phyloP scores from a whole-genome alignment of 2,888 invertebrate species.

The Lithosia quadra region DNA sequence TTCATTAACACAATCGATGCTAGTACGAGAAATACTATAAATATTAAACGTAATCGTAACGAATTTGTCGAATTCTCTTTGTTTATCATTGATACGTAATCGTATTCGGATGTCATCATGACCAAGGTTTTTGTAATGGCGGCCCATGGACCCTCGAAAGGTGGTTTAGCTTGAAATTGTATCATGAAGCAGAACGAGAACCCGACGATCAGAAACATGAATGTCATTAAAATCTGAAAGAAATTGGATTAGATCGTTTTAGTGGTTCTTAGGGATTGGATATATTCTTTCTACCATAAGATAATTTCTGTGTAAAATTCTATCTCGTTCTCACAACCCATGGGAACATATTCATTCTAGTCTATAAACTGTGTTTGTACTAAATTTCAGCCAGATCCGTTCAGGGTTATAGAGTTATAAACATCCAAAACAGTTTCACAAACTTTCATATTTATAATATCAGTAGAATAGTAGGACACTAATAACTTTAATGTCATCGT shows the following conservation, averaged over 20 bases:
- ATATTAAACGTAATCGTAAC: slow-evolving; percentile 75
- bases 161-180: slow-evolving; percentile 76
- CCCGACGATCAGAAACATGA: slow-evolving; percentile 82
- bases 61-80: slow-evolving; percentile 56
- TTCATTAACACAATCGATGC: slow-evolving; percentile 87
- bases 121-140: slow-evolving; percentile 85
- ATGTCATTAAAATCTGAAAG: slow-evolving; percentile 82
- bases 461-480: no score
- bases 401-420: no score
- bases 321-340: no score
- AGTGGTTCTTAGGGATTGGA: neutral
- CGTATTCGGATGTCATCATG: slow-evolving; percentile 88
- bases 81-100: slow-evolving; percentile 80
- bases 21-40: slow-evolving; percentile 82
- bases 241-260: neutral
- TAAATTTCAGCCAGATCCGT: no score
- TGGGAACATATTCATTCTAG: no score
- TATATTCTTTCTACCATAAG: no score
- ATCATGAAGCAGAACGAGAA: slow-evolving; percentile 86
- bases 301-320: no score
- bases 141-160: slow-evolving; percentile 81
- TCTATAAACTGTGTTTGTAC: no score
- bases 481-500: no score
- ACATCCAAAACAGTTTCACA: no score
- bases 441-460: no score